Evolutionary conservation across 2,797 vertebrate species (phyloP).

Genomic region (Melanogrammus aeglefinus): DNA sequence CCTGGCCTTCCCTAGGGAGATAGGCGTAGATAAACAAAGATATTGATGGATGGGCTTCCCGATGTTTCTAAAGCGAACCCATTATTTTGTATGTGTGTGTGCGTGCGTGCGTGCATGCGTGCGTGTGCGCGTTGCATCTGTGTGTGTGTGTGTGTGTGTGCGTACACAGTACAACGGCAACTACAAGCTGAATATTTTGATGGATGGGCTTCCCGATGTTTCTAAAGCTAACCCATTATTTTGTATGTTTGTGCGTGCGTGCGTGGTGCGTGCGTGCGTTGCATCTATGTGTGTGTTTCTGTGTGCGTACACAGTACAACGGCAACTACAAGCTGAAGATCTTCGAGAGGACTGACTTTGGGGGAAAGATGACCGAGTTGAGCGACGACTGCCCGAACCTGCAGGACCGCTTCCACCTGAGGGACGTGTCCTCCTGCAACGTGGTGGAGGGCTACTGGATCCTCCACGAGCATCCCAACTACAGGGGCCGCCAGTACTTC

Average conservation of each 20-base stretch:
- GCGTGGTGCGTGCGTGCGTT: too few species aligned
- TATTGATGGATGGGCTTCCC: not conserved
- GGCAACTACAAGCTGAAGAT: conserved; percentile 29
- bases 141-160: not conserved
- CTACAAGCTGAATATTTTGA: conserved; percentile 29
- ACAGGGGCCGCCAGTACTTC: conserved; percentile 31
- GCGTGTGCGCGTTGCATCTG: not conserved
- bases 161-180: conserved; percentile 25
- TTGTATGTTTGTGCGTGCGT: too few species aligned
- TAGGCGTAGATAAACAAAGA: not conserved
- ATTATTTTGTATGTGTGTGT: too few species aligned
- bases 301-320: conserved; percentile 19
- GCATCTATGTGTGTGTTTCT: too few species aligned
- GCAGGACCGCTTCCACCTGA: conserved; percentile 26
- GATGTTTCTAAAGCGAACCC: not conserved
- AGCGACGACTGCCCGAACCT: conserved; percentile 35
- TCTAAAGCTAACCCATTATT: too few species aligned
- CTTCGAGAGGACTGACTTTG: conserved; percentile 32
- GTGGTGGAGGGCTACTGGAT: conserved; percentile 39
- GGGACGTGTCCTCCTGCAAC: conserved; percentile 26
- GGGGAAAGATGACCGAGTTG: conserved; percentile 32
- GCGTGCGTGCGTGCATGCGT: too few species aligned
- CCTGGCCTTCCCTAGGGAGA: not conserved
- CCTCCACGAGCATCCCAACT: conserved; percentile 26
- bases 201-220: too few species aligned